Percentiles rank a stretch among this genome's conserved stretches.
Evolutionary conservation across 2,113 vertebrate genomes (phyloP).

Genomic region (Cairina moschata): DNA sequence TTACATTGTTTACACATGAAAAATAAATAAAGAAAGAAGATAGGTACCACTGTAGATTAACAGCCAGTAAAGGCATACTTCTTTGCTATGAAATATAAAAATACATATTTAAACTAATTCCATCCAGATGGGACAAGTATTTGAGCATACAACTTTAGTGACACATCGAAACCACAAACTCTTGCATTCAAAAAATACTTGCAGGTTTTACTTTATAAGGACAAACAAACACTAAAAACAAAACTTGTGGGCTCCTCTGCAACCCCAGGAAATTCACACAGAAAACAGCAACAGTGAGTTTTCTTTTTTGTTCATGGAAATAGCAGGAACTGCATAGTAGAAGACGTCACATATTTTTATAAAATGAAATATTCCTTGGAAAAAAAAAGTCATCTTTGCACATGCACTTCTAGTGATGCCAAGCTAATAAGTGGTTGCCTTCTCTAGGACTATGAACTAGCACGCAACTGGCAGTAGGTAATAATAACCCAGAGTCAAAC

Average conservation of each 20-base stretch:
- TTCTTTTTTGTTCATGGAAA: background rate
- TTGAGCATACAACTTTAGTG: background rate
- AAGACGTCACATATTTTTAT: background rate
- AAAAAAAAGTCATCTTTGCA: background rate
- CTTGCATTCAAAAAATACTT: background rate
- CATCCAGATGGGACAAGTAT: background rate
- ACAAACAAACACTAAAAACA: background rate
- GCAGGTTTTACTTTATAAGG: background rate
- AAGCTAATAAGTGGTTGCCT: background rate
- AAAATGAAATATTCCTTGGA: background rate
- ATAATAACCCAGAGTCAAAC: background rate
- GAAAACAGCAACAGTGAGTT: background rate
- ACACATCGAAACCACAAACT: background rate
- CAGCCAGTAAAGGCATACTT: background rate
- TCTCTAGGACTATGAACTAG: background rate
- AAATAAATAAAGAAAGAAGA: background rate
- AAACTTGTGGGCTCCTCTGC: background rate
- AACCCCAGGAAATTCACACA: background rate
- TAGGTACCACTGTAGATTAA: background rate
- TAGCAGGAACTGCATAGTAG: background rate
- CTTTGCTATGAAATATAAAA: background rate
- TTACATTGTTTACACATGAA: background rate
- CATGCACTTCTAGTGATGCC: background rate
- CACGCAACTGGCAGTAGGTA: background rate
- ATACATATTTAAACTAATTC: background rate